Evolutionary conservation across 2,888 invertebrate species (phyloP).

Genomic region (Spodoptera littoralis): DNA sequence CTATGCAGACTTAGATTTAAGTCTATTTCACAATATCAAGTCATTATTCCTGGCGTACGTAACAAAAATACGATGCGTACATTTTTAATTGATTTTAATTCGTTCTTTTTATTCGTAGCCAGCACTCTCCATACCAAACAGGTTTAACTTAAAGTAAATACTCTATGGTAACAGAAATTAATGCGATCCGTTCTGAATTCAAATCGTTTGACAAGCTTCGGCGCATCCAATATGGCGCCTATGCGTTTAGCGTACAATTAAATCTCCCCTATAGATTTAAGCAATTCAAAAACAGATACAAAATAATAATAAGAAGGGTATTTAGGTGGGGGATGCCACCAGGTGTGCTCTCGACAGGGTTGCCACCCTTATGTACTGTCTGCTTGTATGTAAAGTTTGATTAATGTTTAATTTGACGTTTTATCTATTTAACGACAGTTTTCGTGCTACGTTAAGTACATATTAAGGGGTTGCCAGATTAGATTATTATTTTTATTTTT

Average conservation of each 20-base stretch:
- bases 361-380: slow-evolving; percentile 79
- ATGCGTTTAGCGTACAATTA: slow-evolving; percentile 86
- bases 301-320: slow-evolving; percentile 86
- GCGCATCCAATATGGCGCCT: slow-evolving; percentile 74
- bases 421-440: slow-evolving; percentile 52
- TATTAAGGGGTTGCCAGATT: slow-evolving; percentile 11
- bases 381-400: slow-evolving; percentile 68
- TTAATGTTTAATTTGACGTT: slow-evolving; percentile 70
- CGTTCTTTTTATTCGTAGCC: slow-evolving; percentile 25
- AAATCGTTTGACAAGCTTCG: slow-evolving; percentile 73
- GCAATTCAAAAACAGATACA: slow-evolving; percentile 88
- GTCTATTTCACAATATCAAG: no score
- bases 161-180: slow-evolving; percentile 49
- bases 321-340: slow-evolving; percentile 79
- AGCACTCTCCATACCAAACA: slow-evolving; percentile 35
- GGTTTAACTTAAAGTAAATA: slow-evolving; percentile 51
- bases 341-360: slow-evolving; percentile 82
- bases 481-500: slow-evolving; percentile 4
- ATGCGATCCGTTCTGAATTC: slow-evolving; percentile 54
- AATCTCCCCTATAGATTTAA: slow-evolving; percentile 84
- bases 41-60: no score
- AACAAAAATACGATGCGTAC: no score
- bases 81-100: no score
- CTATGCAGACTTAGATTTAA: no score
- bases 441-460: slow-evolving; percentile 34